Conservation (phyloP, 37 sponge, comb jelly and placozoan genomes). For the Ianthella basta region DNA sequence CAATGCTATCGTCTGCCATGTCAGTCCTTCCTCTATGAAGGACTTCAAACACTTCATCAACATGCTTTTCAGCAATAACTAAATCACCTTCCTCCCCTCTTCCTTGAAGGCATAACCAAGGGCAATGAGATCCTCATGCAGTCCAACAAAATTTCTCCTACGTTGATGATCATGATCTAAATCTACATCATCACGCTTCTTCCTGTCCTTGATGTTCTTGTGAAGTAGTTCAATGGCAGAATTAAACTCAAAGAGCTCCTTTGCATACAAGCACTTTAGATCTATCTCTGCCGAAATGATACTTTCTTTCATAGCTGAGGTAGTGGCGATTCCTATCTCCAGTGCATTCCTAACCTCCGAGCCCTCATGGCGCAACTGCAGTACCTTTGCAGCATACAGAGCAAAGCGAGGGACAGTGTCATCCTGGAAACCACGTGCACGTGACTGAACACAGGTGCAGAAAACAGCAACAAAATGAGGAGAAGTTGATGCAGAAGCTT, state of each 20-base stretch:
- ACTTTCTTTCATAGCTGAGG: not conserved
- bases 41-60: not conserved
- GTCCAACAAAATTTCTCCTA: not conserved
- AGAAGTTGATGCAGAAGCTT: constrained; percentile 4
- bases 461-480: constrained; percentile 1
- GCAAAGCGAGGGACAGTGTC: not conserved
- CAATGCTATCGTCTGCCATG: no score
- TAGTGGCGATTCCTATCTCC: not conserved
- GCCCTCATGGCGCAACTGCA: not conserved
- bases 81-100: not conserved
- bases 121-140: not conserved
- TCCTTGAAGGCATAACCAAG: constrained; percentile 8
- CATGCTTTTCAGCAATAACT: not conserved
- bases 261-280: not conserved
- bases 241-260: not conserved
- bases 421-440: not conserved
- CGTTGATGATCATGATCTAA: not conserved
- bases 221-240: not conserved
- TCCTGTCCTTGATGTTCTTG: not conserved
- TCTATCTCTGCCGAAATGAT: no score
- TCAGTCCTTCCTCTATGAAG: not conserved
- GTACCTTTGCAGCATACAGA: not conserved
- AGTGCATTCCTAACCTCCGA: not conserved
- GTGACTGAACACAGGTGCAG: not conserved
- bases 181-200: not conserved